Evolutionary conservation across 2,113 vertebrate species (phyloP).

Genomic region (Leptobrachium ailaonicum): DNA sequence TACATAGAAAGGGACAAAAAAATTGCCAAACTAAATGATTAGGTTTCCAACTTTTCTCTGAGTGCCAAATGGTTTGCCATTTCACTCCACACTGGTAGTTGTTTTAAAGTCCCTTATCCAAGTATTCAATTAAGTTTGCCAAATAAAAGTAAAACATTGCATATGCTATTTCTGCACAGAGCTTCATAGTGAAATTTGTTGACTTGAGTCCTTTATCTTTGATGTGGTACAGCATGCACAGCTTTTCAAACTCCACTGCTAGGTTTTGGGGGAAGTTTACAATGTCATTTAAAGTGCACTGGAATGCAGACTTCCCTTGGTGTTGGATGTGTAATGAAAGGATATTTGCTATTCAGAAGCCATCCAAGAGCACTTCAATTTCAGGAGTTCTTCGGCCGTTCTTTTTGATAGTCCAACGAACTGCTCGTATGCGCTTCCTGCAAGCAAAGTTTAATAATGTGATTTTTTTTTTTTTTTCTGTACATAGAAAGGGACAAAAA

Average conservation of each 20-base stretch:
- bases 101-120: constrained; percentile 53
- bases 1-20: constrained; percentile 53
- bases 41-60: constrained; percentile 59
- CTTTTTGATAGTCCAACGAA: background rate
- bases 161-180: constrained; percentile 24
- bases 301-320: background rate
- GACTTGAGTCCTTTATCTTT: constrained; percentile 17
- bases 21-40: constrained; percentile 65
- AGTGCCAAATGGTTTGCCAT: constrained; percentile 63
- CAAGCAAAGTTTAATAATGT: background rate
- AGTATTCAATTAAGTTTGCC: constrained; percentile 60
- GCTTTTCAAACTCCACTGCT: background rate
- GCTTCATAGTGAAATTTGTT: constrained; percentile 37
- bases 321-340: background rate
- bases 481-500: constrained; percentile 53
- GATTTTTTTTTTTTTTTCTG: constrained; percentile 8
- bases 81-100: constrained; percentile 55
- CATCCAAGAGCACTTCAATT: background rate
- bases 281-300: background rate
- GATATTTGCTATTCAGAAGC: background rate
- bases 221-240: background rate
- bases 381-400: background rate
- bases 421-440: constrained; percentile 24
- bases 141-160: constrained; percentile 47
- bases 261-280: background rate